Percentiles rank a stretch among this genome's conserved stretches.
Conservation (phyloP, 2,113 vertebrate genomes). For the Ammodytes dubius region DNA sequence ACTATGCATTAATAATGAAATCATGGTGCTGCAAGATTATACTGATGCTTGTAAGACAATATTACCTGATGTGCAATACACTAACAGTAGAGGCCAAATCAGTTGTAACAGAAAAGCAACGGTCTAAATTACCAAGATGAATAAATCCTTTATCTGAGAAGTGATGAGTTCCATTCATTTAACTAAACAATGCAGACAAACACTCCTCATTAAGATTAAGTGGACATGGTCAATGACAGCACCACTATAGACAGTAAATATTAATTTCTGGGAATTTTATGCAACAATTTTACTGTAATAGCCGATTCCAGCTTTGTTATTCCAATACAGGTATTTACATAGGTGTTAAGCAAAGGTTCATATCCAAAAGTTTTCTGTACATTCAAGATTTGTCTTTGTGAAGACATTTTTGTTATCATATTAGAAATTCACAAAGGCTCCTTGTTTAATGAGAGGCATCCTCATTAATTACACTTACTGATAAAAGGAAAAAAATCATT, state of each 20-base stretch:
- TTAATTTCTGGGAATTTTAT: constrained; percentile 45
- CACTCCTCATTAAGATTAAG: constrained; percentile 67
- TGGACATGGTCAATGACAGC: constrained; percentile 69
- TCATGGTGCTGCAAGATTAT: constrained; percentile 20
- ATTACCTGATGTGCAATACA: background rate
- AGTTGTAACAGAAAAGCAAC: background rate
- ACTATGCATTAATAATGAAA: constrained; percentile 70
- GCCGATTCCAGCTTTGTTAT: background rate
- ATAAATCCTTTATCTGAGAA: constrained; percentile 34
- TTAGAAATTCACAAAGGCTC: background rate
- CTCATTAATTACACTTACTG: background rate
- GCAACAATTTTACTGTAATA: background rate
- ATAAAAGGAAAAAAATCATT: background rate
- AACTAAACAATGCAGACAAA: constrained; percentile 60
- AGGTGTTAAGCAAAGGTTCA: background rate
- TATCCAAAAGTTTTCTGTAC: background rate
- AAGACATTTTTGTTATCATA: background rate
- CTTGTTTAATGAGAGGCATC: background rate
- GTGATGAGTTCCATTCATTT: constrained; percentile 60
- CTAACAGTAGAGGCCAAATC: constrained; percentile 1
- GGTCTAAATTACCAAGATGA: constrained; percentile 4
- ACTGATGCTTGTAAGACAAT: constrained; percentile 20
- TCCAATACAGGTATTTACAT: background rate
- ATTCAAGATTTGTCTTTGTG: background rate
- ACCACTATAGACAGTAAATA: constrained; percentile 63